Evolutionary conservation across 2,113 vertebrate species (phyloP).

Genomic region (Daubentonia madagascariensis): DNA sequence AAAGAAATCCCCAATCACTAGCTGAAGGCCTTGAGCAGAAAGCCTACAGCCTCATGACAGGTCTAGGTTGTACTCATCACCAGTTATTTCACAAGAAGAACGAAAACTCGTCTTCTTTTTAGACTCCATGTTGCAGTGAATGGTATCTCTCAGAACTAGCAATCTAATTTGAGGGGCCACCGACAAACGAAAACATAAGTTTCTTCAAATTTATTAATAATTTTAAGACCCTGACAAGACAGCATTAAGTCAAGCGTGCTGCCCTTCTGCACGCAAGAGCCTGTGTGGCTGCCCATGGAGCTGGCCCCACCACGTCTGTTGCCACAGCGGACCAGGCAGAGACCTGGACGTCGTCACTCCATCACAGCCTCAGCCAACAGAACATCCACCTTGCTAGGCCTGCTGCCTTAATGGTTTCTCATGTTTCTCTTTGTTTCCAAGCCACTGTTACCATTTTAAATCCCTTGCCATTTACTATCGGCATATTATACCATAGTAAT

Average conservation of each 20-base stretch:
- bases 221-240: neutral
- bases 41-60: neutral
- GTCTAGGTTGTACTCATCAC: neutral
- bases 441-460: neutral
- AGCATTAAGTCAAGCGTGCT: neutral
- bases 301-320: neutral
- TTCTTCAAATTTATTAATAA: neutral
- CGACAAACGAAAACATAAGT: neutral
- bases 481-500: neutral
- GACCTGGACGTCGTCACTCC: neutral
- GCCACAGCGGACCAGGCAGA: neutral
- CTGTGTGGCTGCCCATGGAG: neutral
- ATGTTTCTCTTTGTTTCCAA: neutral
- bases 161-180: neutral
- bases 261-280: neutral
- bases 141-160: neutral
- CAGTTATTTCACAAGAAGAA: neutral
- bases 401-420: neutral
- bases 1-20: neutral
- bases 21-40: neutral
- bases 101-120: neutral
- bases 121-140: neutral
- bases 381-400: no score
- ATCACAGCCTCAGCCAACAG: neutral
- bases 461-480: neutral